Evolutionary conservation across 1,140 invertebrate species (phyloP).

Genomic region (Elymnias hypermnestra): DNA sequence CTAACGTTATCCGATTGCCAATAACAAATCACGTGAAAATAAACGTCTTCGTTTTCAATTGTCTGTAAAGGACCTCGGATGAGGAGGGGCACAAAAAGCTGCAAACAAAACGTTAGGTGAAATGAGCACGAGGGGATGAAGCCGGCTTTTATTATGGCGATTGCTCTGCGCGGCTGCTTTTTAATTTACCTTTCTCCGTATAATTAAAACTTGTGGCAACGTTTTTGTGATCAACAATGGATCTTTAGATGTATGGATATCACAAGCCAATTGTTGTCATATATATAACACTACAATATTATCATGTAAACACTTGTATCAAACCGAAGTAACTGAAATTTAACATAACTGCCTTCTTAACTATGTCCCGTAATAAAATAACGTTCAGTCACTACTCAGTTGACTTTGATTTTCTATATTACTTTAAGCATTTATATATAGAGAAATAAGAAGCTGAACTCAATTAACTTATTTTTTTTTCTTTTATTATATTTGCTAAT

Average conservation of each 20-base stretch:
- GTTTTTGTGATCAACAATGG: constrained; percentile 42
- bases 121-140: constrained; percentile 30
- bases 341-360: no score
- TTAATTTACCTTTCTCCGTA: constrained; percentile 59
- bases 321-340: no score
- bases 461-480: no score
- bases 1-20: constrained; percentile 16
- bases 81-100: constrained; percentile 18
- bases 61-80: constrained; percentile 21
- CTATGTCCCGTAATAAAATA: no score
- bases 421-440: no score
- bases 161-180: constrained; percentile 50
- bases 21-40: constrained; percentile 24
- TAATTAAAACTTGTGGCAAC: constrained; percentile 51
- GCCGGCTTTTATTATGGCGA: constrained; percentile 33
- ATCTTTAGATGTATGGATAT: constrained; percentile 12
- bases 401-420: no score
- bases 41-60: constrained; percentile 24
- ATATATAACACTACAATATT: no score
- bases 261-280: neutral
- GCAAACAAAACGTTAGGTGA: constrained; percentile 41
- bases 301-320: no score
- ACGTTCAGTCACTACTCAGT: no score
- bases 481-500: no score
- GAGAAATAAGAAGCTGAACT: no score